Base-by-base conservation (phyloP, 2,797 vertebrate genomes). In the Cottoperca gobio region DNA sequence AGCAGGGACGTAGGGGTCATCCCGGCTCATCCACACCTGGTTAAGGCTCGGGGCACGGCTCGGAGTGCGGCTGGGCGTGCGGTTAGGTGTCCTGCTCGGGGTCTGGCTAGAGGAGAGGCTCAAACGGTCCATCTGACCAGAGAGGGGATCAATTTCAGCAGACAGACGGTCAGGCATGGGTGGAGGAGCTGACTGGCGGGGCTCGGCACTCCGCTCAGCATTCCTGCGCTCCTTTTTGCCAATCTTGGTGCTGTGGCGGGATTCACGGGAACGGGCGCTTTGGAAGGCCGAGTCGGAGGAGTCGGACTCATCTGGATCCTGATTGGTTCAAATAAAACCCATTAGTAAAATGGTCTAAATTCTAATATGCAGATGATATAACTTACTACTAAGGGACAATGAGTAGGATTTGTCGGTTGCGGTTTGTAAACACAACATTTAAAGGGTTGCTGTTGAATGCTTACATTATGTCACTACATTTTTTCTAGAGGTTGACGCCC, bases 251-350 rank as follows among this genome's bases (percentile, higher is more conserved):
- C 97, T 98, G 83, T 97, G 97, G 21, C 96, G 96, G 5, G 98
- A 98, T 81, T 99, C 97, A 72, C 97, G 96, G 86, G 98, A 98
- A 48, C 97, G 95, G 0, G 96, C 98, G 0, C 96, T 99, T 90
- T 99, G 98, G 89, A 99, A 99, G 43, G 98, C 98, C 0, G 98
- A 99, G 78, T 99, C 98, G 0, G 97, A 99, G 0, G 98, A 99
- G 89, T 99, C 98, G 0, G 98, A 99, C 77, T 97, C 96, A 0
- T 97, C 96, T 66, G 98, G 97, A 85, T 99, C 97, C 28, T 94
- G 66, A 61, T 35, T 5, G 46, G 53, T 81, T 62, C 0, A 75
- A 76, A 78, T 33, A 4, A 64, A 84, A 40, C 0, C 26, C 1
- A 76, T 63, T 16, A 42, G 19, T 39, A 39, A 21, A 53, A 13